Evolutionary conservation across 92 coral and sea anemone species (phyloP).

Genomic region (Meandrina meandrites): DNA sequence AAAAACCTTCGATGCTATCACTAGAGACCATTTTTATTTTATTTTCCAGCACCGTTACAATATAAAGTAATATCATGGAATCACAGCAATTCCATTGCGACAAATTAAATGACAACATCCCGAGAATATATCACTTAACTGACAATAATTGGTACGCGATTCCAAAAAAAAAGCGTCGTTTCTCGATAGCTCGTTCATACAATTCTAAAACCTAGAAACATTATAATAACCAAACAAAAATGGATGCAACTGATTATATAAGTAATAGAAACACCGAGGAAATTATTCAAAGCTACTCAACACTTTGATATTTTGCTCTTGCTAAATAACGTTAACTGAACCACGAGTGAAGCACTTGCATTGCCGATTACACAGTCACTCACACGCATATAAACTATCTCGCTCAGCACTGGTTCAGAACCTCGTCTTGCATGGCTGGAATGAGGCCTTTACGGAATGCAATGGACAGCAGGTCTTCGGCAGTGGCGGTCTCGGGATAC

Average conservation of each 20-base stretch:
- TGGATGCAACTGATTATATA: not conserved
- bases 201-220: too few relatives aligned
- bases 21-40: not conserved
- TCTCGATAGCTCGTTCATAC: too few relatives aligned
- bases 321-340: not conserved
- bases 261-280: not conserved
- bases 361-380: not conserved
- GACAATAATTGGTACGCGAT: not conserved
- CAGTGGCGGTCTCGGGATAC: conserved; percentile 60
- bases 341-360: not conserved
- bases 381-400: not conserved
- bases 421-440: conserved; percentile 60
- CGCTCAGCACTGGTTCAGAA: conserved; percentile 13
- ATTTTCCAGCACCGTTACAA: not conserved
- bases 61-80: not conserved
- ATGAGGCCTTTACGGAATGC: conserved; percentile 55
- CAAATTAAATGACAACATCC: not conserved
- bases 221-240: too few relatives aligned
- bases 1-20: not conserved
- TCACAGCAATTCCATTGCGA: not conserved
- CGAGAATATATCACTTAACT: not conserved
- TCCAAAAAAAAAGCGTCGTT: not conserved
- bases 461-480: conserved; percentile 71
- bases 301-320: not conserved
- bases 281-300: not conserved